Evolutionary conservation across 2,888 invertebrate species (phyloP).

Genomic region (Thereva unica): DNA sequence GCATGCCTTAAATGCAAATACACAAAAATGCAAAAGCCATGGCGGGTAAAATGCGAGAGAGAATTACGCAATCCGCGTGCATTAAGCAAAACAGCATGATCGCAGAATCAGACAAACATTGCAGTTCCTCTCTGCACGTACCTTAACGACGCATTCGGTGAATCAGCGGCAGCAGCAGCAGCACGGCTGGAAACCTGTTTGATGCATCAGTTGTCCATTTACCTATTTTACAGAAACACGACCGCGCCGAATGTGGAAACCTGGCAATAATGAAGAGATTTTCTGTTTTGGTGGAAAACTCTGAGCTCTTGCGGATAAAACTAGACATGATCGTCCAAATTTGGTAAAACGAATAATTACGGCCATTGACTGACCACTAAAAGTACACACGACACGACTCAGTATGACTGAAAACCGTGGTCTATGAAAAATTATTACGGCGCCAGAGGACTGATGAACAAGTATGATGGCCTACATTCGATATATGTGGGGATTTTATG

Average conservation of each 20-base stretch:
- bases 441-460: constrained; percentile 20
- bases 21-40: too few relatives aligned
- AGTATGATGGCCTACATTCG: background rate
- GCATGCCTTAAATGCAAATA: too few relatives aligned
- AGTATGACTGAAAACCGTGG: constrained; percentile 14
- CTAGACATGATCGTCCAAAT: constrained; percentile 22
- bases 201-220: constrained; percentile 13
- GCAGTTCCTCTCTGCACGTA: too few relatives aligned
- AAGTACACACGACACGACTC: constrained; percentile 16
- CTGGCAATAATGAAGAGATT: constrained; percentile 27
- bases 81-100: too few relatives aligned
- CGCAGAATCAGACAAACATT: too few relatives aligned
- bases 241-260: constrained; percentile 18
- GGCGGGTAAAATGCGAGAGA: too few relatives aligned
- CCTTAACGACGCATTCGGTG: too few relatives aligned
- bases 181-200: constrained; percentile 28
- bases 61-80: too few relatives aligned
- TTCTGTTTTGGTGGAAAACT: constrained; percentile 28
- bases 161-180: background rate
- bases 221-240: constrained; percentile 23
- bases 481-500: too few relatives aligned
- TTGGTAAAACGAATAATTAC: constrained; percentile 31
- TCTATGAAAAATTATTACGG: constrained; percentile 31
- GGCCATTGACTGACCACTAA: constrained; percentile 25
- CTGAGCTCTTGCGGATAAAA: constrained; percentile 9